Conservation (phyloP, 2,113 vertebrate genomes). For the Tympanuchus pallidicinctus region DNA sequence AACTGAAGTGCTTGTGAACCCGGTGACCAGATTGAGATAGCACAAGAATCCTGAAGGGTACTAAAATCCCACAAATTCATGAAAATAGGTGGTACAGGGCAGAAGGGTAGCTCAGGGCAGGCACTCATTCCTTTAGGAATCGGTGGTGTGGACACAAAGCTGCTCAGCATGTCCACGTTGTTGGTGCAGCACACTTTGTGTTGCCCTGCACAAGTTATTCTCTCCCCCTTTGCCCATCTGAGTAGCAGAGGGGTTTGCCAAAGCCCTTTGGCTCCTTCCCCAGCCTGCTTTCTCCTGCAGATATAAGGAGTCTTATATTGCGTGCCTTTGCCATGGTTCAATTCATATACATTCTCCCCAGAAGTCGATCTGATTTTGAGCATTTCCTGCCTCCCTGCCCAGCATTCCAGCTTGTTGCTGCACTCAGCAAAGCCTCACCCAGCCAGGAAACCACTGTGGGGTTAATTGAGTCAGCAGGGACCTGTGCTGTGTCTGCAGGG, state of each 20-base stretch:
- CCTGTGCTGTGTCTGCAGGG: background rate
- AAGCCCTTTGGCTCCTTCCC: background rate
- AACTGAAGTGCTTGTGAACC: fast-evolving
- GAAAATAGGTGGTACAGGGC: fast-evolving
- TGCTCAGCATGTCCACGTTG: fast-evolving
- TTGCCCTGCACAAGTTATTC: background rate
- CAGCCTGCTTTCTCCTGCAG: background rate
- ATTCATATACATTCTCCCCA: background rate
- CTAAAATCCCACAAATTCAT: fast-evolving
- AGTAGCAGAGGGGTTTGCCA: background rate
- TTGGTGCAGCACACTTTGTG: background rate
- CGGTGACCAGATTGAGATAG: fast-evolving
- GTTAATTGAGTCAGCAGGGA: background rate
- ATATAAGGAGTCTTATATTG: background rate
- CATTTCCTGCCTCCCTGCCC: background rate
- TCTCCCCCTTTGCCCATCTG: background rate
- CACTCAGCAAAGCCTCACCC: background rate
- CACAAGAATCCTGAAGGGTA: background rate
- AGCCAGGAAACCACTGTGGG: background rate
- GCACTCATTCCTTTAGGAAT: fast-evolving
- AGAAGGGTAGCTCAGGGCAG: fast-evolving
- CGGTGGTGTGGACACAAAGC: fast-evolving
- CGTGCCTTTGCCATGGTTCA: background rate
- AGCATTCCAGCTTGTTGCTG: background rate
- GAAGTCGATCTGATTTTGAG: background rate